phyloP scores from a whole-genome alignment of 1,140 invertebrate species.

The Brachionus paranguensis region DNA sequence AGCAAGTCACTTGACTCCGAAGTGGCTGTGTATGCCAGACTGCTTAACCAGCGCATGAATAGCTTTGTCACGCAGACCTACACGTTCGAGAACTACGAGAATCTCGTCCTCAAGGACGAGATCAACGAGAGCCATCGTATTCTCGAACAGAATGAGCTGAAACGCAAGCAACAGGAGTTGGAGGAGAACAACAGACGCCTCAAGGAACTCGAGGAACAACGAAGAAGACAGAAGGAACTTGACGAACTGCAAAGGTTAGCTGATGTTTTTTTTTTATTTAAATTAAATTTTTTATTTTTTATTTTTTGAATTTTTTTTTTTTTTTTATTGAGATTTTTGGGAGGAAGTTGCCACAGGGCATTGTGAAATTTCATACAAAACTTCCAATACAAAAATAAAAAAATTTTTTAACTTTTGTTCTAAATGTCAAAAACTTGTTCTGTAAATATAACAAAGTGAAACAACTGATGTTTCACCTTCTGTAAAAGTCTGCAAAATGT shows the following conservation, averaged over 20 bases:
- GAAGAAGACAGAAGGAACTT: neutral
- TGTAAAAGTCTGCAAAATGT: too few relatives aligned
- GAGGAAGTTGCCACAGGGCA: too few relatives aligned
- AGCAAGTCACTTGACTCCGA: constrained; percentile 30
- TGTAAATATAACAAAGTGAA: too few relatives aligned
- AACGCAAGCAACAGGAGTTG: neutral
- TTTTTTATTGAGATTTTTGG: neutral
- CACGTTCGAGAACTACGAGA: constrained; percentile 22
- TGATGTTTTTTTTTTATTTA: neutral
- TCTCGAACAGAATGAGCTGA: constrained; percentile 19
- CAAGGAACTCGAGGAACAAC: neutral
- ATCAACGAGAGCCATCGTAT: neutral
- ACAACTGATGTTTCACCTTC: too few relatives aligned
- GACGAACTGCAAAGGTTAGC: neutral
- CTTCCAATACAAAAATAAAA: too few relatives aligned
- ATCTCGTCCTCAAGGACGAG: constrained; percentile 26
- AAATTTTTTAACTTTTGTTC: too few relatives aligned
- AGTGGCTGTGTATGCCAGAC: constrained; percentile 34
- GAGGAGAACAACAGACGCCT: constrained; percentile 35
- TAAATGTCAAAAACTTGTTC: too few relatives aligned
- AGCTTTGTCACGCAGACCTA: constrained; percentile 1
- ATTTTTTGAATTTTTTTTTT: neutral
- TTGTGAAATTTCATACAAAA: too few relatives aligned
- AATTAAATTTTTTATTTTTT: neutral
- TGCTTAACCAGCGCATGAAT: constrained; percentile 27